Conservation (phyloP, 2,113 vertebrate species). For the Cepphus grylle region DNA sequence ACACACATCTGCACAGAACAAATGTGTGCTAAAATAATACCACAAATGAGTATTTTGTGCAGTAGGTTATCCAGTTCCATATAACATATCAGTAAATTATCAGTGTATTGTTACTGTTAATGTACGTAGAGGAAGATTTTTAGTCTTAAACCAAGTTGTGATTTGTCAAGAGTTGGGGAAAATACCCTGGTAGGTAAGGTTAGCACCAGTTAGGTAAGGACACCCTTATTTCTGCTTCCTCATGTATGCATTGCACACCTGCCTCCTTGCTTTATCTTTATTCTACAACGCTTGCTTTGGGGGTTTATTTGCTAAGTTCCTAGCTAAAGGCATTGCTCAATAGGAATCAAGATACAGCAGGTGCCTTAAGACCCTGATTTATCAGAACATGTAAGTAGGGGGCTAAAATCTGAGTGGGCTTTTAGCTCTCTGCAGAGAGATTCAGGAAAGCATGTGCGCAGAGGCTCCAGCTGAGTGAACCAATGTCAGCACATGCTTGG, state of each 20-base stretch:
- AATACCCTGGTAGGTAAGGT: neutral
- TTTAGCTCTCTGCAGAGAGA: neutral
- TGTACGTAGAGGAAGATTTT: neutral
- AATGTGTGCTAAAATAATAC: neutral
- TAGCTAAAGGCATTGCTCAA: neutral
- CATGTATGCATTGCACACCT: accelerated
- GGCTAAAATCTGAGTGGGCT: neutral
- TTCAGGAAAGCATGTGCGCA: neutral
- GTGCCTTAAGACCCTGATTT: neutral
- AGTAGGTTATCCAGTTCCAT: neutral
- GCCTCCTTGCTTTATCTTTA: neutral
- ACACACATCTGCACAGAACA: neutral
- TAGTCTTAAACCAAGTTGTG: neutral
- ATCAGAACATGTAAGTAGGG: neutral
- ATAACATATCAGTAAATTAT: neutral
- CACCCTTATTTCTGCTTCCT: neutral
- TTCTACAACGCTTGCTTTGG: neutral
- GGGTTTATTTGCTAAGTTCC: neutral
- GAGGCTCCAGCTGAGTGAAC: neutral
- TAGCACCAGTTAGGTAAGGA: neutral
- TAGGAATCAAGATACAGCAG: neutral
- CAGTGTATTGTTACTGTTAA: neutral
- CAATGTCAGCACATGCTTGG: neutral
- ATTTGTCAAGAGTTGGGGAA: neutral
- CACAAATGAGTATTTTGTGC: neutral